Base-by-base conservation (phyloP, 2,888 invertebrate genomes). In the Sylvicola cinctus region DNA sequence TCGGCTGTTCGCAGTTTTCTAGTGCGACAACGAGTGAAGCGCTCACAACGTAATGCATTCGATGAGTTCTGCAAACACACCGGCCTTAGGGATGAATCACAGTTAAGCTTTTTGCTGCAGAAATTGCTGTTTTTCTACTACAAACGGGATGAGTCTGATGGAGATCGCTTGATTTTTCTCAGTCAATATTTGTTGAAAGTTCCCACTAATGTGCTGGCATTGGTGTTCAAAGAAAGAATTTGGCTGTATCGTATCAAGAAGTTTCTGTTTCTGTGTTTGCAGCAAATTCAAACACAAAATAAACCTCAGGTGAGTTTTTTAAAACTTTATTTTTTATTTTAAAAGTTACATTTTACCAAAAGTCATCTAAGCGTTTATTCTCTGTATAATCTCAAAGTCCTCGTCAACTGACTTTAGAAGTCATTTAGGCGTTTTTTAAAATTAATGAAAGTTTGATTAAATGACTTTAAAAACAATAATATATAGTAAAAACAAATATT, bases 61-160 rank as follows among this genome's bases (percentile, higher is more conserved):
- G 84, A 87, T 49, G 58, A 59, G 17, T 60, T 62, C 30, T 62
- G 68, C 38, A 61, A 63, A 30, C 54, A 51, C 32, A 52, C 61
- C 36, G 52, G 69, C 36, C 51, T 61, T 33, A 50, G 52, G 36
- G 31, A 37, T 16, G 51, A 55, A 36, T 56, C 62, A 10, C 52
- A 66, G 37, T 45, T 76, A 28, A 56, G 62, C 37, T 58, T 61
- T 34, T 62, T 80, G 39, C 54, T 80, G 27, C 63, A 68, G 25
- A 72, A 72, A 45, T 59, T 88, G 29, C 54, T 81, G 42, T 84
- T 83, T 52, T 87, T 87, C 54, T 87, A 77, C 55, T 65, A 74
- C 51, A 59, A 63, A 33, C 60, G 61, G 16, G 53, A 51, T 23
- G 39, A 42, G 36, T 58, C 63, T 42, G 87, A 88, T 64, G 63